Evolutionary conservation across 2,113 vertebrate genomes (phyloP), one percentile per base, ranked within the genome.

Genomic region (Nothoprocta pentlandii): DNA sequence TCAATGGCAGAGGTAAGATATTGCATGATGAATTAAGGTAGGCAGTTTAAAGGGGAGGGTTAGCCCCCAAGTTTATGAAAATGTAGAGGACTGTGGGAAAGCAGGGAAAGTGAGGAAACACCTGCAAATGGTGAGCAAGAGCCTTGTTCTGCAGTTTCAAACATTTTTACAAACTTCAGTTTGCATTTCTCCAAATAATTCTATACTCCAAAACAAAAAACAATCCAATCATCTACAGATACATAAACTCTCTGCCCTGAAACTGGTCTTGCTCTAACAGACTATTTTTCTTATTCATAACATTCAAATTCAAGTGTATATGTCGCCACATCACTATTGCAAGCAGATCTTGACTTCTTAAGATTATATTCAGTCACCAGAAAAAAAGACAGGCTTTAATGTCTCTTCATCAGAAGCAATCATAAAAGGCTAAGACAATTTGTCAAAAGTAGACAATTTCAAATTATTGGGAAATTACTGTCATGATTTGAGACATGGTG

Each of bases 361-460:
- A 86, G 44, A 81, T 89, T 86, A 49, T 61, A 41, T 67, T 88
- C 49, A 80, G 39, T 69, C 41, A 47, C 54, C 9, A 68, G 68
- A 76, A 56, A 64, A 64, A 34, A 94, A 69, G 30, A 46, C 16
- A 78, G 19, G 4, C 11, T 81, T 91, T 81, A 86, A 82, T 94
- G 46, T 92, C 47, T 76, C 54, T 80, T 70, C 69, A 71, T 90
- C 82, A 86, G 56, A 90, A 90, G 58, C 53, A 54, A 58, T 87
- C 49, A 54, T 53, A 79, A 54, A 92, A 92, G 61, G 16, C 13
- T 88, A 64, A 84, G 66, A 49, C 69, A 84, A 58, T 94, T 95
- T 92, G 71, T 85, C 80, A 83, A 53, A 95, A 95, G 73, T 9
- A 75, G 47, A 71, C 39, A 41, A 64, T 84, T 94, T 95, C 13